These are phyloP conservation scores for Leucophenga maculata DNA, from an alignment of 2,888 invertebrate genomes.

Conservation along the genomic window DNA sequence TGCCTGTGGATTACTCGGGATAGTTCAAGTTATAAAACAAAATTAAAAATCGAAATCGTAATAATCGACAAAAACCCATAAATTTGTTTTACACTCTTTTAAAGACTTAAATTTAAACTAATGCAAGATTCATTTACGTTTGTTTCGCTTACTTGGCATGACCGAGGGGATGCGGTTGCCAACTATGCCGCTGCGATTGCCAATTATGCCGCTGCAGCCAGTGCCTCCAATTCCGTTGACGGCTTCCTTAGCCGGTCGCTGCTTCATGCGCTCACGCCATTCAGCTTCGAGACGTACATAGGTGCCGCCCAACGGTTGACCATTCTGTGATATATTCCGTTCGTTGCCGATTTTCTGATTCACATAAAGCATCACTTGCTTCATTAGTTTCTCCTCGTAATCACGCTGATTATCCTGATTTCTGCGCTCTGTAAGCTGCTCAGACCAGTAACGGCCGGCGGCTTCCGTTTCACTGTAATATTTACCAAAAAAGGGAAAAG, in stretches of 20 bases:
- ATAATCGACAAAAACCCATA: no score
- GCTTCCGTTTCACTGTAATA: slow-evolving; percentile 57
- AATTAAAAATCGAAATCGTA: no score
- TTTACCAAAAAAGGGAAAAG: no score
- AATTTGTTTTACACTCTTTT: no score
- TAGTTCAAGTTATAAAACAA: no score
- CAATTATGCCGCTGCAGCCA: slow-evolving; percentile 29
- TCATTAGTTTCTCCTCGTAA: slow-evolving; percentile 83
- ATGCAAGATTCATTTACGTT: no score
- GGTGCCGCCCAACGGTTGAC: slow-evolving; percentile 77
- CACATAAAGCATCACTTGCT: slow-evolving; percentile 70
- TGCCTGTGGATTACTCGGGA: no score
- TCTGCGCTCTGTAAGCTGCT: slow-evolving; percentile 83
- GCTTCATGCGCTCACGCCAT: slow-evolving; percentile 78
- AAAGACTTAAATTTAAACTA: no score
- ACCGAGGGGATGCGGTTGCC: neutral
- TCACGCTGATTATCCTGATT: slow-evolving; percentile 92
- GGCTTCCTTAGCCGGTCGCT: slow-evolving; percentile 48
- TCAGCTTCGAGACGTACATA: slow-evolving; percentile 84
- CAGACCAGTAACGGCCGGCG: slow-evolving; percentile 81
- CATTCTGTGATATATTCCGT: slow-evolving; percentile 49
- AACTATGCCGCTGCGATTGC: slow-evolving; percentile 29
- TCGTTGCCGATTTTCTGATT: slow-evolving; percentile 69
- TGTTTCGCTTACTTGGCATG: slow-evolving; percentile 18
- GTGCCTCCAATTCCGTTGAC: slow-evolving; percentile 31